Conservation (phyloP, 1,140 invertebrate species). For the Sinonovacula constricta region DNA sequence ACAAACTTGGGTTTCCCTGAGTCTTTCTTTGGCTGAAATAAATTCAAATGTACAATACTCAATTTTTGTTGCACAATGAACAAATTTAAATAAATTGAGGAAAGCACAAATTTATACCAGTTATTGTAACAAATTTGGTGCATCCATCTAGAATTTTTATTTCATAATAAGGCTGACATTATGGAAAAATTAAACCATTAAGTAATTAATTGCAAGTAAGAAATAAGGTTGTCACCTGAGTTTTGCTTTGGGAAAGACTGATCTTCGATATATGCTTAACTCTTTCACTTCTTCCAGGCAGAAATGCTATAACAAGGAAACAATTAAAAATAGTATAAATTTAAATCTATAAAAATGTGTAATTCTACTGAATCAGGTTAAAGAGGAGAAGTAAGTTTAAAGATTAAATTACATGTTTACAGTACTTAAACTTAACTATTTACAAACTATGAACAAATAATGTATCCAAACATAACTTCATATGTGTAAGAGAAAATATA, state of each 20-base stretch:
- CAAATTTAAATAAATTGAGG: neutral
- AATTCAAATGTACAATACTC: neutral
- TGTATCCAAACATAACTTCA: too few species aligned
- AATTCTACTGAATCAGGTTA: too few species aligned
- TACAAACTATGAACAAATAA: too few species aligned
- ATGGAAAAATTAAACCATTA: neutral
- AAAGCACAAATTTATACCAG: neutral
- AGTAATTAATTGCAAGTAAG: neutral
- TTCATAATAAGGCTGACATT: neutral
- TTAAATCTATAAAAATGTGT: too few species aligned
- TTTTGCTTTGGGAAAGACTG: conserved; percentile 66
- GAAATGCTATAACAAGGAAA: conserved; percentile 69
- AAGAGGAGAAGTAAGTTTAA: too few species aligned
- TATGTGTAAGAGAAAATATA: too few species aligned
- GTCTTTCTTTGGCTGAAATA: conserved; percentile 60
- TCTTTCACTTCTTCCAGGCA: conserved; percentile 70
- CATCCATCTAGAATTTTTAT: too few species aligned
- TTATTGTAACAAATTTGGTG: too few species aligned
- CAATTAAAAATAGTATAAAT: too few species aligned
- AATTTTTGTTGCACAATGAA: neutral
- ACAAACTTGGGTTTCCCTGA: conserved; percentile 76
- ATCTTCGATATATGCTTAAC: conserved; percentile 75
- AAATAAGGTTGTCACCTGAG: conserved; percentile 18
- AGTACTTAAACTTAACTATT: too few species aligned
- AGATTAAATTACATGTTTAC: too few species aligned